Evolutionary conservation across 2,888 invertebrate genomes (phyloP).

Genomic region (Sisyra terminalis): DNA sequence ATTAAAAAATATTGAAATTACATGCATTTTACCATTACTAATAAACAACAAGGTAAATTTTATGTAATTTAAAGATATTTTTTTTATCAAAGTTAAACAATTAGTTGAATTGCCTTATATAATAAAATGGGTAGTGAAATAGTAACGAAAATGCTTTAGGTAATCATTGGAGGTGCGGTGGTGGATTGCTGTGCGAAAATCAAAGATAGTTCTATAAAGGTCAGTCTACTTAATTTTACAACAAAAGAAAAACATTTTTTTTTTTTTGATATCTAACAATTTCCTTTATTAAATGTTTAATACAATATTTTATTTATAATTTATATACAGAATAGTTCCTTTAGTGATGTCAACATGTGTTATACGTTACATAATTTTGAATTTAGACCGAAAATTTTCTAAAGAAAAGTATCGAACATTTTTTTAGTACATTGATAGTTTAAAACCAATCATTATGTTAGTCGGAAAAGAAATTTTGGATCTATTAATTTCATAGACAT

Average conservation of each 20-base stretch:
- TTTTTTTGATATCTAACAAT: constrained; percentile 8
- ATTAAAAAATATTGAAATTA: too few species aligned
- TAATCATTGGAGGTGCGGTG: constrained; percentile 66
- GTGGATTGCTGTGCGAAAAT: constrained; percentile 54
- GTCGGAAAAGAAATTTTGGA: too few species aligned
- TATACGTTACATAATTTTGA: neutral
- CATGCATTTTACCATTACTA: too few species aligned
- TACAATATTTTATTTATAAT: neutral
- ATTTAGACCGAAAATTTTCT: neutral
- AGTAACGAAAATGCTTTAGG: constrained; percentile 24
- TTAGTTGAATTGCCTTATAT: neutral
- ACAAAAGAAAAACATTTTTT: neutral
- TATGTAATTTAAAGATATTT: too few species aligned
- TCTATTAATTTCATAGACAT: too few species aligned
- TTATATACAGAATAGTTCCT: neutral
- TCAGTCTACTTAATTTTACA: constrained; percentile 27
- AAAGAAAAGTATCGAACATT: neutral
- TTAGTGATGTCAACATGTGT: neutral
- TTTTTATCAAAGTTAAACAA: neutral
- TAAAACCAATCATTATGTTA: too few species aligned
- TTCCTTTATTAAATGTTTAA: constrained; percentile 8
- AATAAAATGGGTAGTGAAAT: neutral
- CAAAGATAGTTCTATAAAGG: constrained; percentile 43
- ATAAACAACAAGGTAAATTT: too few species aligned
- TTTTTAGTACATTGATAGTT: too few species aligned